phyloP scores from a whole-genome alignment of 2,113 vertebrate species.

The human (Homo sapiens) region GRCh38 chr2:67082001-67082500 shows the following conservation, averaged over 20 bases:
- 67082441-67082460: background rate
- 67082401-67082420: background rate
- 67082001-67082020: background rate
- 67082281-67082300: background rate
- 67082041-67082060: constrained; percentile 7
- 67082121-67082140: background rate
- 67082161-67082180: background rate
- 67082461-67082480: too few species aligned
- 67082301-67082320: background rate
- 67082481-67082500: too few species aligned
- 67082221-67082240: background rate
- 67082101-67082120: constrained; percentile 14
- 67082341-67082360: background rate
- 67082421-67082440: background rate
- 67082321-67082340: background rate
- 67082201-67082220: background rate
- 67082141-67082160: background rate
- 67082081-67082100: background rate
- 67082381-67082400: background rate
- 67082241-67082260: background rate
- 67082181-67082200: background rate
- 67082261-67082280: background rate
- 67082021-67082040: background rate
- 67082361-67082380: background rate
- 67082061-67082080: background rate